Evolutionary conservation across 2,797 vertebrate genomes (phyloP), one percentile per base, ranked within the genome.

Genomic region (Gymnocypris eckloni): DNA sequence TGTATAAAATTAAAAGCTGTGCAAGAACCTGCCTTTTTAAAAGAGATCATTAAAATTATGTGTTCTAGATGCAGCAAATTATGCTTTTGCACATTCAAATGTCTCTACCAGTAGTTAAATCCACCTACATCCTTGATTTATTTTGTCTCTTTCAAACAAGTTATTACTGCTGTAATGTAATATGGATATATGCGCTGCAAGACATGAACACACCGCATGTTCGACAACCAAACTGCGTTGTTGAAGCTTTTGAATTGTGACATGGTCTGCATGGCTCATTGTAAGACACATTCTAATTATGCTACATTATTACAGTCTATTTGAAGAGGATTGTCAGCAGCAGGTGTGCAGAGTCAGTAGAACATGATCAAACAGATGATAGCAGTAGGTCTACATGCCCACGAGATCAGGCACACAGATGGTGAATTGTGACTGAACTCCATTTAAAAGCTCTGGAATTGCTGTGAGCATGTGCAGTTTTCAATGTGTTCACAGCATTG

Each of bases 341-440:
- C 86, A 83, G 81, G 76, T 83, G 86, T 67, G 69, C 28, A 41
- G 54, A 71, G 22, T 18, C 45, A 84, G 69, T 7, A 43, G 69
- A 83, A 84, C 81, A 83, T 75, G 20, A 80, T 79, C 76, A 79
- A 75, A 80, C 81, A 87, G 80, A 86, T 82, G 79, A 82, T 50
- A 67, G 72, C 85, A 70, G 72, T 77, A 61, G 85, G 69, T 64
- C 81, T 73, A 80, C 76, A 75, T 79, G 76, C 82, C 81, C 81
- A 73, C 6, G 56, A 87, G 86, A 84, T 84, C 76, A 87, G 72
- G 59, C 66, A 37, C 59, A 3, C 86, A 87, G 86, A 87, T 87
- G 76, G 86, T 72, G 81, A 80, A 83, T 71, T 87, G 76, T 80
- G 67, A 48, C 69, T 79, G 75, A 41, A 48, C 61, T 78, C 48